Percentiles rank a stretch among this genome's conserved stretches.
These are phyloP conservation scores for Drosophila rufa DNA, from an alignment of 1,140 invertebrate genomes.

Conservation along the genomic window DNA sequence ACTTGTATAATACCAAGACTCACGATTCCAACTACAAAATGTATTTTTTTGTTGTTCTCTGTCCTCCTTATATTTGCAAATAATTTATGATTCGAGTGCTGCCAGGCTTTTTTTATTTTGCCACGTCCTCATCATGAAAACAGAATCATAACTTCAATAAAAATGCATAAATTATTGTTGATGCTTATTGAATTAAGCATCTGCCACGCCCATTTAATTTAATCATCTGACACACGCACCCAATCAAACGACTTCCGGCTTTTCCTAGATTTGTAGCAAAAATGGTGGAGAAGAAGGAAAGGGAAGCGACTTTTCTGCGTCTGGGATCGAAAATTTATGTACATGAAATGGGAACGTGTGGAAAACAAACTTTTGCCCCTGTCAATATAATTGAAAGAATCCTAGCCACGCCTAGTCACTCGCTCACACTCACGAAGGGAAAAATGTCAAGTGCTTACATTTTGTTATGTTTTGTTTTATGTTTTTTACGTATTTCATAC, in stretches of 20 bases:
- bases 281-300: background rate
- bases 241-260: background rate
- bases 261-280: constrained; percentile 7
- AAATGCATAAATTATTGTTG: constrained; percentile 52
- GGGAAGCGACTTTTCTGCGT: background rate
- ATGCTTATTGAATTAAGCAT: constrained; percentile 53
- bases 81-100: constrained; percentile 29
- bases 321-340: constrained; percentile 42
- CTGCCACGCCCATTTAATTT: constrained; percentile 30
- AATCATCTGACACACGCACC: constrained; percentile 15
- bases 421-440: background rate
- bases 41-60: constrained; percentile 20
- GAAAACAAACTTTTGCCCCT: constrained; percentile 18
- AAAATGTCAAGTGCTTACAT: constrained; percentile 44
- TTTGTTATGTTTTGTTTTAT: constrained; percentile 12
- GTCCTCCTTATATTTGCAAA: background rate
- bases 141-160: constrained; percentile 32
- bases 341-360: background rate
- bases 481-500: background rate
- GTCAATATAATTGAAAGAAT: constrained; percentile 53
- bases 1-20: background rate
- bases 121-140: constrained; percentile 16
- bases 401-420: constrained; percentile 20
- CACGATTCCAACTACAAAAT: constrained; percentile 5
- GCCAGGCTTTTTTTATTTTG: background rate